Evolutionary conservation across 2,888 invertebrate genomes (phyloP).

Genomic region (Phyto melanocephala): DNA sequence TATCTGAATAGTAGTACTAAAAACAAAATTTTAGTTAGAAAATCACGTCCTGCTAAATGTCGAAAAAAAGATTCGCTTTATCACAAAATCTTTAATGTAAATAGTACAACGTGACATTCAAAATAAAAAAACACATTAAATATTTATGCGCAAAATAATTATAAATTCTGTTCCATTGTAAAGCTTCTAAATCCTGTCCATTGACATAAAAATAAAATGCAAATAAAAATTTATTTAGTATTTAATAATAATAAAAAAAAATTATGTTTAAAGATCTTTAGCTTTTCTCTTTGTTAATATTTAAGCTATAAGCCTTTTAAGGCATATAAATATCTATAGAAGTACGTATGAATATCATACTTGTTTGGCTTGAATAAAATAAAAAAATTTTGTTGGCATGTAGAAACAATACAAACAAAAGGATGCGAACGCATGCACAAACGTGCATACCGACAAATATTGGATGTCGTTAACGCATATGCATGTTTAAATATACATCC

Average conservation of each 20-base stretch:
- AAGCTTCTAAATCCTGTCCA: neutral
- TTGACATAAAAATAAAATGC: neutral
- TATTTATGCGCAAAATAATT: neutral
- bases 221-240: neutral
- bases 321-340: neutral
- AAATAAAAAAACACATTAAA: neutral
- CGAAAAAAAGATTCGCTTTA: neutral
- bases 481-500: too few species aligned
- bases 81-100: neutral
- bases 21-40: neutral
- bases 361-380: neutral
- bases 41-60: neutral
- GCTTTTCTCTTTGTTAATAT: neutral
- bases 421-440: too few species aligned
- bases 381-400: neutral
- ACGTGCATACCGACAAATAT: neutral
- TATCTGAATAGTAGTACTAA: too few species aligned
- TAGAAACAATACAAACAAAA: neutral
- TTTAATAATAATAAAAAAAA: slow-evolving; percentile 8
- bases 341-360: neutral
- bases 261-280: neutral
- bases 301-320: neutral
- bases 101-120: neutral
- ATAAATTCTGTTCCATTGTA: neutral
- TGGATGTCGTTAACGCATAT: neutral